phyloP scores from a whole-genome alignment of 2,113 vertebrate genomes.

The Cavia aperea region DNA sequence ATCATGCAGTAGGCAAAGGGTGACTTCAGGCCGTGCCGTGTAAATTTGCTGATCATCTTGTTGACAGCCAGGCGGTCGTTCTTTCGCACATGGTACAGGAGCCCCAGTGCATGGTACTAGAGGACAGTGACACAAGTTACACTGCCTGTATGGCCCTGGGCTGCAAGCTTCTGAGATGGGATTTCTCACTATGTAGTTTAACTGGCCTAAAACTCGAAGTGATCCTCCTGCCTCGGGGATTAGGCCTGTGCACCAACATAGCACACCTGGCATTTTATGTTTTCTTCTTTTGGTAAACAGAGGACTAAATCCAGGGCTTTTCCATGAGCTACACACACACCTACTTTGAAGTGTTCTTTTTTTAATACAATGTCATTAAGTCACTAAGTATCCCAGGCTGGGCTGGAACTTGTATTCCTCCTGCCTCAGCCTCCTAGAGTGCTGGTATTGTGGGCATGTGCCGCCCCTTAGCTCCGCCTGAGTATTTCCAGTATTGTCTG shows the following conservation, averaged over 20 bases:
- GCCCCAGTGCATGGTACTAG: slow-evolving; percentile 82
- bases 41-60: slow-evolving; percentile 86
- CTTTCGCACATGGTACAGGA: slow-evolving; percentile 83
- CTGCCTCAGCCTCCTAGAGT: neutral
- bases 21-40: slow-evolving; percentile 81
- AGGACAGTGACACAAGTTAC: neutral
- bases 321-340: neutral
- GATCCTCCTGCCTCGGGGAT: neutral
- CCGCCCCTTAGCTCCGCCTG: neutral
- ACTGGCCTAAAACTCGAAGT: neutral
- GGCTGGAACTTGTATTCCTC: neutral
- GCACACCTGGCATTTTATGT: neutral
- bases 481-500: neutral
- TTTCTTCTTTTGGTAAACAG: neutral
- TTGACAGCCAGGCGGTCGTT: slow-evolving; percentile 82
- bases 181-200: neutral
- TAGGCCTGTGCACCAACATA: neutral
- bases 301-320: neutral
- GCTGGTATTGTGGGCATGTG: neutral
- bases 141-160: neutral
- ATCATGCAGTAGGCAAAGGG: slow-evolving; percentile 85
- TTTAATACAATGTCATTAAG: neutral
- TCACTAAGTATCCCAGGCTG: neutral
- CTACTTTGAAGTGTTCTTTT: neutral
- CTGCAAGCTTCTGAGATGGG: neutral